A percentile compares a stretch with the other conserved stretches of the same genome.
phyloP scores from a whole-genome alignment of 1,140 invertebrate species.

The Argopecten irradians region DNA sequence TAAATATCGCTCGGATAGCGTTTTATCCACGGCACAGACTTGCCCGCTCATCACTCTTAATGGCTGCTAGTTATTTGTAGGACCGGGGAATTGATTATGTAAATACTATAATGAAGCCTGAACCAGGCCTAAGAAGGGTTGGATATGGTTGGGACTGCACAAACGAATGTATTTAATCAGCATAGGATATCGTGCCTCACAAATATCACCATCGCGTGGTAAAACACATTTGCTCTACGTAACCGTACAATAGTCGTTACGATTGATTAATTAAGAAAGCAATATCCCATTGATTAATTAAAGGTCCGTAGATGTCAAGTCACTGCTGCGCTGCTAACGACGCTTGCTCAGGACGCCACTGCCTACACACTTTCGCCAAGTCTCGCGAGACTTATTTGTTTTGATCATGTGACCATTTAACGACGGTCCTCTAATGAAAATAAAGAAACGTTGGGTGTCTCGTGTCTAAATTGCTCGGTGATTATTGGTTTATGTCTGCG shows the following conservation, averaged over 20 bases:
- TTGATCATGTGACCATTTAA: constrained; percentile 22
- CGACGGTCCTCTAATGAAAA: background rate
- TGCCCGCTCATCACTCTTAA: constrained; percentile 5
- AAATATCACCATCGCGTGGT: background rate
- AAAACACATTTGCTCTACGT: constrained; percentile 17
- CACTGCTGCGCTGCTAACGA: background rate
- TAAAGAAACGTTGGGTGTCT: constrained; percentile 2
- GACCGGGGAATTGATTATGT: constrained; percentile 10
- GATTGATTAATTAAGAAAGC: constrained; percentile 23
- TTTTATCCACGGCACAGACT: background rate
- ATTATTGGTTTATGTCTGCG: constrained; percentile 17
- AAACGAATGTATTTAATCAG: constrained; percentile 23
- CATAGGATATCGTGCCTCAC: background rate
- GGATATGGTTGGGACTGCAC: background rate
- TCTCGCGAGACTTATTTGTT: constrained; percentile 21
- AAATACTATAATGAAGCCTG: background rate
- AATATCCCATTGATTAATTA: constrained; percentile 23
- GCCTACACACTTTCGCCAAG: constrained; percentile 10
- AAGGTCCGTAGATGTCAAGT: constrained; percentile 14
- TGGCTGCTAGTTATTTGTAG: constrained; percentile 6
- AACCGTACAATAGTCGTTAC: constrained; percentile 7
- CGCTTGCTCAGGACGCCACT: background rate
- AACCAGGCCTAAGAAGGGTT: background rate
- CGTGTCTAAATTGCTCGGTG: background rate
- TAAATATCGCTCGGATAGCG: background rate